Evolutionary conservation across 92 coral and sea anemone genomes (phyloP).

Genomic region (Palythoa caribaeorum): DNA sequence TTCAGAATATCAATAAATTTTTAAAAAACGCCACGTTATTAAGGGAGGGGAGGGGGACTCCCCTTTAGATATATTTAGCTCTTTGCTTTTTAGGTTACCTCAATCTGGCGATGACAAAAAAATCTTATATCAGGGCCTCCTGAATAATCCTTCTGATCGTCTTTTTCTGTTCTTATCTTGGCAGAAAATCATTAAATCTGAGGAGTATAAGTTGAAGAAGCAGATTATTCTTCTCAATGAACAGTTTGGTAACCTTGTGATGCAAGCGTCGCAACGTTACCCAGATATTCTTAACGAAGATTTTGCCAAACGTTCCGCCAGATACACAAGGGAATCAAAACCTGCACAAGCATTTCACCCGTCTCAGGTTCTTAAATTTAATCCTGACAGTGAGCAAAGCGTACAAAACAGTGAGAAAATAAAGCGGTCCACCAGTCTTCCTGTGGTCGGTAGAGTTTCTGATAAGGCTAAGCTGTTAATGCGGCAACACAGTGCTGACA

Average conservation of each 20-base stretch:
- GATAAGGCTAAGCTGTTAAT: not conserved
- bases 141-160: not conserved
- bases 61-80: no score
- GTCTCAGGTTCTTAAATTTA: constrained; percentile 4
- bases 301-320: constrained; percentile 48
- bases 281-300: constrained; percentile 67
- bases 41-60: no score
- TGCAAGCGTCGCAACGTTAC: constrained; percentile 73
- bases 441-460: not conserved
- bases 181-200: constrained; percentile 64
- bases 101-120: no score
- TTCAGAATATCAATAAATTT: no score
- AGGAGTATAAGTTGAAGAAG: constrained; percentile 67
- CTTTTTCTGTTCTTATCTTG: not conserved
- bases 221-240: constrained; percentile 73
- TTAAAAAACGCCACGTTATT: no score
- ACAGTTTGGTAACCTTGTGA: constrained; percentile 72
- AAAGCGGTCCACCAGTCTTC: constrained; percentile 31
- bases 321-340: constrained; percentile 5
- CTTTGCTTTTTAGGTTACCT: no score
- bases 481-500: constrained; percentile 16
- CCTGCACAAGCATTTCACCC: not conserved
- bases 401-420: not conserved
- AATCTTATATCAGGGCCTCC: no score
- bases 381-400: not conserved